phyloP scores from a whole-genome alignment of 2,113 vertebrate genomes.

The Brevimyrus niger region DNA sequence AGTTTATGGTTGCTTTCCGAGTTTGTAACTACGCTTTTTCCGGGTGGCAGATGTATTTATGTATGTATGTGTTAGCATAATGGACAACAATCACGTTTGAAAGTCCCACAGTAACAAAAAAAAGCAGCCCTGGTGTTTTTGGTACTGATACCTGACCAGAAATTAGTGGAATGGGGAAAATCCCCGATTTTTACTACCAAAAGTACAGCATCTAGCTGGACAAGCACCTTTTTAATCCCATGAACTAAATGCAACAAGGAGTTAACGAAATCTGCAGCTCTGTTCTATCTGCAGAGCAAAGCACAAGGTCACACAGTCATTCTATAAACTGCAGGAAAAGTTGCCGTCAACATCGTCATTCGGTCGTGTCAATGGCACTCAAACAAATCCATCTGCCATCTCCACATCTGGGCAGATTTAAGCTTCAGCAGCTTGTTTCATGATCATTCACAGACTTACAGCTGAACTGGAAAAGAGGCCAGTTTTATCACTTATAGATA shows the following conservation, averaged over 20 bases:
- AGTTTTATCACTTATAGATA: neutral
- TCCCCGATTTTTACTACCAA: neutral
- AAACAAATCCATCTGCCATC: neutral
- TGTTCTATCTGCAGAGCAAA: neutral
- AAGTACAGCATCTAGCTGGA: neutral
- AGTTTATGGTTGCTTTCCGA: neutral
- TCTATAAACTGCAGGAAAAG: neutral
- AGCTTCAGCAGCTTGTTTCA: neutral
- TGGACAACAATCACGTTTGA: neutral
- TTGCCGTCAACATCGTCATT: neutral
- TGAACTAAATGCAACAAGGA: neutral
- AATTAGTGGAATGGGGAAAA: neutral
- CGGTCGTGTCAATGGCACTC: neutral
- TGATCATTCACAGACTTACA: neutral
- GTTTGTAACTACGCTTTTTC: neutral
- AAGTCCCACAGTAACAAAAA: neutral
- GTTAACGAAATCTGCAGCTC: neutral
- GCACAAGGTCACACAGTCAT: neutral
- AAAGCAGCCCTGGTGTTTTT: neutral
- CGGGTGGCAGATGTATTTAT: neutral
- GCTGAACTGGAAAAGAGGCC: neutral
- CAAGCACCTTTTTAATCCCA: neutral
- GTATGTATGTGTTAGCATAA: no score
- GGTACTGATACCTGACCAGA: neutral
- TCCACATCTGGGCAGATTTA: neutral